phyloP scores from a whole-genome alignment of 2,113 vertebrate genomes.

The Megaceryle torquata region DNA sequence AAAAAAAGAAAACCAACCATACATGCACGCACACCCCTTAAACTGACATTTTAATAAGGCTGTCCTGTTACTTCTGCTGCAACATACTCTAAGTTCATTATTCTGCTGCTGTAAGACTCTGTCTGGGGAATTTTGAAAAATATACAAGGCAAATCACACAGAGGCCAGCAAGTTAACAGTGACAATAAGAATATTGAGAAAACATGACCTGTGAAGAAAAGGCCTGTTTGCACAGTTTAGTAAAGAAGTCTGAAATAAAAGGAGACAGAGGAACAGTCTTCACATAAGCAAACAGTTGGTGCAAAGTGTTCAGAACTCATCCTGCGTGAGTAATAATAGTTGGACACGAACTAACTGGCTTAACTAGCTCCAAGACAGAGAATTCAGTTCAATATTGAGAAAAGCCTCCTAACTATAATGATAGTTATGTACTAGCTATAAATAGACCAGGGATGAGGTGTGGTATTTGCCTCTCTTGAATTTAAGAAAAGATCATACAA shows the following conservation, averaged over 20 bases:
- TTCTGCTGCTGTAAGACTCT: neutral
- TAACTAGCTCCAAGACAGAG: neutral
- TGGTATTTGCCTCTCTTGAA: neutral
- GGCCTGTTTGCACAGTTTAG: neutral
- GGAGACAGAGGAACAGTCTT: neutral
- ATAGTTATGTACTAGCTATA: neutral
- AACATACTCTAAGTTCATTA: neutral
- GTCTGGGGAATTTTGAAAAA: neutral
- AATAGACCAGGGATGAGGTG: slow-evolving; percentile 6
- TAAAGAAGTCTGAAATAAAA: neutral
- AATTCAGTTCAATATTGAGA: slow-evolving; percentile 15
- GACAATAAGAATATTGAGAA: neutral
- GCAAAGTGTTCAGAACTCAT: neutral
- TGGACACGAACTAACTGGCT: slow-evolving; percentile 3
- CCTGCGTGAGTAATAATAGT: neutral
- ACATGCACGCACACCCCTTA: neutral
- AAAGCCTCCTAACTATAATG: neutral
- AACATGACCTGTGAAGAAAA: neutral
- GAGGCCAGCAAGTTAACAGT: neutral
- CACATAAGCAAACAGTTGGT: neutral
- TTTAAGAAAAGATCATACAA: neutral
- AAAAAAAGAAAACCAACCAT: neutral
- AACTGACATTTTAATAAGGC: slow-evolving; percentile 6
- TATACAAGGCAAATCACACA: neutral
- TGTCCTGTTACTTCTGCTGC: neutral